These are phyloP conservation scores for Calliopsis andreniformis DNA, from an alignment of 1,140 invertebrate genomes.

Conservation along the genomic window DNA sequence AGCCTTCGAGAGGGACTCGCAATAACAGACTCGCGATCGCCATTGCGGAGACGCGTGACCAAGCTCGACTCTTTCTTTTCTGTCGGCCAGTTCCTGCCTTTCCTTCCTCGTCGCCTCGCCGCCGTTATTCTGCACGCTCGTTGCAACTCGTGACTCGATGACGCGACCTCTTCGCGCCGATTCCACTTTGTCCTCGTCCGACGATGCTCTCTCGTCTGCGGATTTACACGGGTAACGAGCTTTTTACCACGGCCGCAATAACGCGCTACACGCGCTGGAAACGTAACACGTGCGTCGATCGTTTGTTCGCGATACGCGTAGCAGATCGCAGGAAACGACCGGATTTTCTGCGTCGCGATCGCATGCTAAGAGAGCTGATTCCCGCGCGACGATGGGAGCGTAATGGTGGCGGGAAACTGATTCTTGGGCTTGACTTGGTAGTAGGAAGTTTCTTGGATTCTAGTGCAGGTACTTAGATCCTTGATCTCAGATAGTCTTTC, in stretches of 20 bases:
- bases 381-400: too few species aligned
- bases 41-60: conserved; percentile 54
- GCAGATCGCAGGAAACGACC: neutral
- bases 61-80: conserved; percentile 27
- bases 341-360: neutral
- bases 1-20: conserved; percentile 52
- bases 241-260: conserved; percentile 32
- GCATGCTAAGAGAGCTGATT: neutral
- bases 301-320: neutral
- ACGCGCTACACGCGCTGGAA: conserved; percentile 33
- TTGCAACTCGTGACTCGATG: too few species aligned
- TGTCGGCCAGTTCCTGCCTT: conserved; percentile 25
- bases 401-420: too few species aligned
- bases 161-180: too few species aligned
- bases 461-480: too few species aligned
- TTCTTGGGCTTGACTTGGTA: too few species aligned
- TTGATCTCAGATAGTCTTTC: too few species aligned
- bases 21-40: conserved; percentile 53
- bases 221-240: conserved; percentile 17
- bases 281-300: conserved; percentile 27
- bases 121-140: too few species aligned
- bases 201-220: conserved; percentile 23
- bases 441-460: too few species aligned
- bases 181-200: conserved; percentile 3
- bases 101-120: conserved; percentile 7